Conservation (phyloP, 2,797 vertebrate genomes). For the Gambusia yucatana region DNA sequence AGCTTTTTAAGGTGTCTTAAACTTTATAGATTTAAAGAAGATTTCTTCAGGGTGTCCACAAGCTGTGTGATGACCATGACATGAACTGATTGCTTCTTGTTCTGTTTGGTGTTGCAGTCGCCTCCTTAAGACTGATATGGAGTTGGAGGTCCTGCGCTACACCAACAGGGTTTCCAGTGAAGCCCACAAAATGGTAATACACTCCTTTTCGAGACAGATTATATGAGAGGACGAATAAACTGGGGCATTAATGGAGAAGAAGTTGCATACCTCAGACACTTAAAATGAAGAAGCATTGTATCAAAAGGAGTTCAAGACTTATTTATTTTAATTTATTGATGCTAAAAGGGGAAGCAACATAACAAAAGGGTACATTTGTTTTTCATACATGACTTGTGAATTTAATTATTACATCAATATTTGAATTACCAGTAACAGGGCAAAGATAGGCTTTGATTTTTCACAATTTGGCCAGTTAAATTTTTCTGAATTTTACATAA, state of each 20-base stretch:
- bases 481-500: neutral
- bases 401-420: neutral
- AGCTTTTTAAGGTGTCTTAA: neutral
- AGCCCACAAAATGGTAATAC: constrained; percentile 92
- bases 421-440: neutral
- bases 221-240: neutral
- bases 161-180: constrained; percentile 96
- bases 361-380: neutral
- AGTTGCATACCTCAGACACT: rapidly evolving
- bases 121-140: constrained; percentile 95
- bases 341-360: neutral
- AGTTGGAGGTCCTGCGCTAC: constrained; percentile 95
- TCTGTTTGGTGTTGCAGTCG: constrained; percentile 80
- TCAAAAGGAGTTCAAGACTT: neutral
- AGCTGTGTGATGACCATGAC: neutral
- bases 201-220: neutral
- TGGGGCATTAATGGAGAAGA: constrained; percentile 3
- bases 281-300: neutral
- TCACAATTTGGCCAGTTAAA: neutral
- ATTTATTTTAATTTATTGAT: neutral
- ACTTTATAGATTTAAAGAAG: neutral
- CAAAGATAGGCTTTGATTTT: neutral
- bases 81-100: neutral
- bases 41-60: neutral
- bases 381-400: neutral